These are phyloP conservation scores for Leptinotarsa juncta DNA, from an alignment of 2,888 invertebrate genomes.

Conservation along the genomic window DNA sequence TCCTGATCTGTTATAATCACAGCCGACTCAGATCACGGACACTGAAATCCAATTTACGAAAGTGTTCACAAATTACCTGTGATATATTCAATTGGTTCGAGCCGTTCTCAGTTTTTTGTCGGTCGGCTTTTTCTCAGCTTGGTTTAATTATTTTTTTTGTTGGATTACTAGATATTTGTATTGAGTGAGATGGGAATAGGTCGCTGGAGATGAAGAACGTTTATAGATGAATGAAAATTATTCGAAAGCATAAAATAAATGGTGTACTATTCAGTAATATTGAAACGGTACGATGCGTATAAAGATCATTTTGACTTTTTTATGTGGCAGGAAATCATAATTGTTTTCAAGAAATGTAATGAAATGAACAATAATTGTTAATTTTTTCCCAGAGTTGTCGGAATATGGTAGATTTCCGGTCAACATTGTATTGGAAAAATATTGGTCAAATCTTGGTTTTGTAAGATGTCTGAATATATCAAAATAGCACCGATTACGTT, in stretches of 20 bases:
- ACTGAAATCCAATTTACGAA: constrained; percentile 57
- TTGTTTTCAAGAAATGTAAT: no score
- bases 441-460: no score
- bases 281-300: not conserved
- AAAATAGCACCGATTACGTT: no score
- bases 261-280: not conserved
- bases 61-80: constrained; percentile 57
- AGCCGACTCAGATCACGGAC: constrained; percentile 49
- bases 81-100: constrained; percentile 49
- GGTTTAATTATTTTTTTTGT: constrained; percentile 21
- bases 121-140: constrained; percentile 22
- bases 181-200: constrained; percentile 28
- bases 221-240: constrained; percentile 16
- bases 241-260: constrained; percentile 17
- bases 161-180: constrained; percentile 18
- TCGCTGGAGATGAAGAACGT: constrained; percentile 18
- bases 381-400: no score
- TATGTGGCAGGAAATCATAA: not conserved
- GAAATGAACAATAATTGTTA: no score
- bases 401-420: no score
- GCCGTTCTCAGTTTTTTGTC: constrained; percentile 37
- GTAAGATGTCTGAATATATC: no score
- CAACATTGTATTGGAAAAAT: no score
- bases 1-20: constrained; percentile 52
- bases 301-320: not conserved